Conservation (phyloP, 1,140 invertebrate genomes). For the Bombus waltoni region DNA sequence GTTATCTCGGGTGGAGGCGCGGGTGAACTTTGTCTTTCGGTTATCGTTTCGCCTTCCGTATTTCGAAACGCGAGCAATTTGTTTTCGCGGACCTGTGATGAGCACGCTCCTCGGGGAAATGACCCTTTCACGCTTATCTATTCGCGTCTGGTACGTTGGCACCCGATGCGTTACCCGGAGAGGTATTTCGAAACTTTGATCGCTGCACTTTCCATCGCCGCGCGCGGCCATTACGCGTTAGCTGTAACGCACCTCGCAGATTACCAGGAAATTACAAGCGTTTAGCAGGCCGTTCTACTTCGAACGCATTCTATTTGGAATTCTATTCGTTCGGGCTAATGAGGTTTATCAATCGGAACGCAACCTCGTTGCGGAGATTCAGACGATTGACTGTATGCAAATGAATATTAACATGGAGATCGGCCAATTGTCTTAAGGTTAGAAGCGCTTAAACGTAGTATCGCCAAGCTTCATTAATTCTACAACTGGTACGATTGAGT, state of each 20-base stretch:
- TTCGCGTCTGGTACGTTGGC: constrained; percentile 7
- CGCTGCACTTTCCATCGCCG: not conserved
- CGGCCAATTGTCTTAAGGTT: not conserved
- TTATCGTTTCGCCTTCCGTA: constrained; percentile 54
- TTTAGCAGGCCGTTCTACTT: not conserved
- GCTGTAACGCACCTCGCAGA: not conserved
- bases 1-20: constrained; percentile 31
- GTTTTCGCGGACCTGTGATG: constrained; percentile 43
- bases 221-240: not conserved
- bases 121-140: constrained; percentile 45
- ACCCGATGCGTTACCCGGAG: not conserved
- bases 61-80: constrained; percentile 51
- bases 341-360: not conserved
- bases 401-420: not conserved
- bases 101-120: constrained; percentile 37
- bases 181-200: constrained; percentile 9
- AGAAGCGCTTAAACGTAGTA: not conserved
- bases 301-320: not conserved
- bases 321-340: too few species aligned
- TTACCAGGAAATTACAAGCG: not conserved
- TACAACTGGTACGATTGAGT: not conserved
- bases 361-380: not conserved
- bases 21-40: constrained; percentile 50
- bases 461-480: not conserved
- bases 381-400: not conserved